Base-by-base conservation (phyloP, 2,113 vertebrate genomes). In the Cololabis saira region DNA sequence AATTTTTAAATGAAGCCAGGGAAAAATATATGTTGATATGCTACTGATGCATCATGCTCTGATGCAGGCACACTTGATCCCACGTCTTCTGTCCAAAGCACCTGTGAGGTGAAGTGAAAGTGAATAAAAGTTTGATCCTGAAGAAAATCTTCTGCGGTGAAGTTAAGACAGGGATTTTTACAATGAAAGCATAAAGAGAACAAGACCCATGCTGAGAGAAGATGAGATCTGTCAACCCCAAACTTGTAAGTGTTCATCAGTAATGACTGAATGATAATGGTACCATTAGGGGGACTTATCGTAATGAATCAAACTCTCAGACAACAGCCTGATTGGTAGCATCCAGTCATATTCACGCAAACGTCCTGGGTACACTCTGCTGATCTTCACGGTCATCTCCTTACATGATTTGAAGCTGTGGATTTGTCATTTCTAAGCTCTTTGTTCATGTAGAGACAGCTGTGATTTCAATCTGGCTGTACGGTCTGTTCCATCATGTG, bases 391-490 rank as follows among this genome's bases (percentile, higher is more conserved):
- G 17, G 9, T 4, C 13, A 18, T 17, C 14, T 51, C 9, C 21
- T 55, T 8, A 30, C 16, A 8, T 13, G 12, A 40, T 42, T 47
- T 15, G 27, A 17, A 21, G 21, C n/a, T 5, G 43, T 62, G 67
- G 50, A 49, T 72, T 51, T 64, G 33, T 51, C 41, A 18, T 61
- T 47, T 48, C 47, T 49, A 19, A 55, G 21, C 33, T 44, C 8
- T 48, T 22, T 41, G 16, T 54, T 63, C 52, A 17, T 43, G 30
- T 62, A n/a, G 55, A 55, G 42, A 15, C 44, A 30, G 43, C 59
- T 62, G 19, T 62, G 60, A 56, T 54, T 52, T 42, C 58, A 14
- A 50, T 70, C 27, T 61, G 16, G 49, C 55, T 27, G 55, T 40
- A 22, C 42, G 30, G 27, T 14, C 17, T 60, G 19, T 53, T 17